Conservation (phyloP, 2,113 vertebrate genomes). For the Hemiprocne comata region DNA sequence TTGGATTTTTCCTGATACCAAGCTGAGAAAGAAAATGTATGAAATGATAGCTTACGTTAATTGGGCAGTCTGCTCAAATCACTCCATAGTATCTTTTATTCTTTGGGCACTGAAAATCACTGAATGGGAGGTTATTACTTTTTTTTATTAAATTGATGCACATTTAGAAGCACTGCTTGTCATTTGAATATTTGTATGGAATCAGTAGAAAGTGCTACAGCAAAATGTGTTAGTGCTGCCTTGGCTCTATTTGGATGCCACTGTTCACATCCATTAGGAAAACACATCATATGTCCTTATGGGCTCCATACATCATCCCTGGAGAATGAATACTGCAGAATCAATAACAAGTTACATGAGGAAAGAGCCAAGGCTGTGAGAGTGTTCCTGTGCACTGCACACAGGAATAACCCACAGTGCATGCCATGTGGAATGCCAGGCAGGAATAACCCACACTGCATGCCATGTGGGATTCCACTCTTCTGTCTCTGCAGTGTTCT, state of each 20-base stretch:
- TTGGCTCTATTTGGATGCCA: neutral
- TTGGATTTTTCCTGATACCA: neutral
- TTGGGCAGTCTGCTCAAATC: neutral
- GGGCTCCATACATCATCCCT: neutral
- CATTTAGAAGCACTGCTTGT: neutral
- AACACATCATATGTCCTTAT: neutral
- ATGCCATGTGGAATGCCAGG: no score
- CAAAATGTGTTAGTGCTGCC: neutral
- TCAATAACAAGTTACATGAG: no score
- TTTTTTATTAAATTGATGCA: neutral
- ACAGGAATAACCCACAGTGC: neutral
- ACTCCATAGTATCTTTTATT: neutral
- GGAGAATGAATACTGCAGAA: neutral
- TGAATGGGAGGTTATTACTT: neutral
- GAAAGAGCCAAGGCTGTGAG: no score
- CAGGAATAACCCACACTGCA: no score
- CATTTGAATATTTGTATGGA: neutral
- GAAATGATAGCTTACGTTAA: neutral
- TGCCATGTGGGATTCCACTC: no score
- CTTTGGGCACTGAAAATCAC: neutral
- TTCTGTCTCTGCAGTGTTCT: neutral
- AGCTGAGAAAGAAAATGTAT: neutral
- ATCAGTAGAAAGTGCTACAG: neutral
- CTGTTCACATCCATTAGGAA: neutral
- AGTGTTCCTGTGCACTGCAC: fast-evolving